Evolutionary conservation across 2,888 invertebrate species (phyloP).

Genomic region (Aphodius sticticus): DNA sequence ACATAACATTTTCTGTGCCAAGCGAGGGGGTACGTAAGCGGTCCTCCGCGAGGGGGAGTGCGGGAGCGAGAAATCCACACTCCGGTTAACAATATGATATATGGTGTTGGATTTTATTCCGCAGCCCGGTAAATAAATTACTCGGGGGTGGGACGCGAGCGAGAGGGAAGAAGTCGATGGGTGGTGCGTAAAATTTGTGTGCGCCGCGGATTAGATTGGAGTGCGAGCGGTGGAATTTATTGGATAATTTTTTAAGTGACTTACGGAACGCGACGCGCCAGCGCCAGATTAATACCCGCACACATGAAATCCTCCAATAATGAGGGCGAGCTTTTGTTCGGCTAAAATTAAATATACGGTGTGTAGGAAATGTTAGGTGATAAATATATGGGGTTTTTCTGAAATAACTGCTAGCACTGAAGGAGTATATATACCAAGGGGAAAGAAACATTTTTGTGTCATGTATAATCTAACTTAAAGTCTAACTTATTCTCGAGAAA

Average conservation of each 20-base stretch:
- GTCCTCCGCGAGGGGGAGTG: neutral
- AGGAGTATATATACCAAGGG: no score
- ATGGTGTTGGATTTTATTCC: constrained; percentile 4
- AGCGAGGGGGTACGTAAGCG: neutral
- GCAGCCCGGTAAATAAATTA: constrained; percentile 4
- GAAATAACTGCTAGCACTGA: no score
- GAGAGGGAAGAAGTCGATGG: neutral
- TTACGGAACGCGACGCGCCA: neutral
- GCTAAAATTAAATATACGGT: no score
- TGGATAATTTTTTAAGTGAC: constrained; percentile 4
- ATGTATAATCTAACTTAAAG: no score
- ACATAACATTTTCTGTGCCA: neutral
- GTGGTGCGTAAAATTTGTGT: constrained; percentile 4
- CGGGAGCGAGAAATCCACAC: neutral
- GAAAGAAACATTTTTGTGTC: no score
- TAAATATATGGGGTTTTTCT: no score
- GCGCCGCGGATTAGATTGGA: neutral
- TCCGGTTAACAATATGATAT: constrained; percentile 4
- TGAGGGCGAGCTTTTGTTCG: neutral
- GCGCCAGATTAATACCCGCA: neutral
- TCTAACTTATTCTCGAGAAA: no score
- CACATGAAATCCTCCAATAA: neutral
- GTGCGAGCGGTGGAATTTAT: neutral
- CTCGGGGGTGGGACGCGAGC: neutral
- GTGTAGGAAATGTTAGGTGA: no score